Percentiles rank a stretch among this genome's conserved stretches.
Evolutionary conservation across 2,797 vertebrate species (phyloP).

Genomic region (Carapus acus): DNA sequence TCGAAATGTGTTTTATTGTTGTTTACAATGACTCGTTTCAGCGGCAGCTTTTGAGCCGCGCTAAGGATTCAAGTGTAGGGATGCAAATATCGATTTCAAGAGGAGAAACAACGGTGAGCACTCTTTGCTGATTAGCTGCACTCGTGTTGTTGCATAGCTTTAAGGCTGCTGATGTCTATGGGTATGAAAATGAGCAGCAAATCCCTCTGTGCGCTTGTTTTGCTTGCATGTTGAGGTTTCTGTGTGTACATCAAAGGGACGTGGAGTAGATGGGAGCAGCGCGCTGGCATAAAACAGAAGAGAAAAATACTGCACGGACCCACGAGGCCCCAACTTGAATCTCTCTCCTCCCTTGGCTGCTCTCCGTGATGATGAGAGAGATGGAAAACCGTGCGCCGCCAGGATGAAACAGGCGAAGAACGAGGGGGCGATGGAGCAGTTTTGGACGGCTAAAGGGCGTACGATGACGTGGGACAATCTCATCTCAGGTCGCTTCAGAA

Average conservation of each 20-base stretch:
- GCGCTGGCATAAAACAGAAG: conserved; percentile 36
- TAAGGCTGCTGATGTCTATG: conserved; percentile 26
- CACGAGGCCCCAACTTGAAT: conserved; percentile 46
- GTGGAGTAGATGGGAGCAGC: conserved; percentile 3
- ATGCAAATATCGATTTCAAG: conserved; percentile 43
- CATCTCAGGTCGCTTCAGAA: conserved; percentile 39
- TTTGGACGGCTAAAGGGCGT: conserved; percentile 53
- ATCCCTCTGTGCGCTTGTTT: conserved; percentile 22
- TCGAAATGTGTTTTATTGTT: too few relatives aligned
- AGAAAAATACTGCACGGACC: conserved; percentile 7
- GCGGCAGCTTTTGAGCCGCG: conserved; percentile 28
- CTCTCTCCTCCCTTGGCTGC: conserved; percentile 20
- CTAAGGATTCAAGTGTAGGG: conserved; percentile 18
- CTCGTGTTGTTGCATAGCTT: conserved; percentile 29
- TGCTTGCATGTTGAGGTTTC: conserved; percentile 7
- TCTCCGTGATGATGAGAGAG: conserved; percentile 26
- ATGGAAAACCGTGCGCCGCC: conserved; percentile 43
- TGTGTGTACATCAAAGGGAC: conserved; percentile 2
- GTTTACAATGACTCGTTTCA: conserved; percentile 1
- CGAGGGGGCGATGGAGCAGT: conserved; percentile 54
- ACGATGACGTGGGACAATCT: conserved; percentile 63
- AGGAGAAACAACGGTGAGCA: conserved; percentile 29
- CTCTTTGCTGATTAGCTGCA: conserved; percentile 35
- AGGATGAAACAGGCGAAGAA: conserved; percentile 28
- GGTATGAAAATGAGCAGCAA: conserved; percentile 35